Base-by-base conservation (phyloP, 2,797 vertebrate species). In the Betta splendens region DNA sequence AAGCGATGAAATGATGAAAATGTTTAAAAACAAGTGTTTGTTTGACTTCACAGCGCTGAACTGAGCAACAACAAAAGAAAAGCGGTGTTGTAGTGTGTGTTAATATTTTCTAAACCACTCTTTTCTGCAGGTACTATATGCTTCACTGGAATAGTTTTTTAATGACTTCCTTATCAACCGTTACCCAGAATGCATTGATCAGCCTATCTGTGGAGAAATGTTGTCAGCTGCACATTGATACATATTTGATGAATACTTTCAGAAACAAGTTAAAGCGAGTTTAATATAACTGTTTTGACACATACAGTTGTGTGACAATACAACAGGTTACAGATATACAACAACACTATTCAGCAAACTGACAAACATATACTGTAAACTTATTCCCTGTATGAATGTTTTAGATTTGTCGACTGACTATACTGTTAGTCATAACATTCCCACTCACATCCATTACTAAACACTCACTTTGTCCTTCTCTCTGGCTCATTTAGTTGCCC, bases 401-500 rank as follows among this genome's bases (percentile, higher is more conserved):
- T 46, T 32, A 43, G 5, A 46, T 25, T 42, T 56, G 31, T 13
- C 37, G 9, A 51, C 12, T 11, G 1, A 29, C 20, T 32, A n/a
- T n/a, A n/a, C n/a, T n/a, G 29, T 45, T 38, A 59, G 37, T 23
- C 0, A 40, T 8, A 33, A 31, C 38, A 48, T 37, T 2, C 0
- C 2, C 25, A 50, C 16, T 35, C 3, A 16, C 11, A 23, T 33
- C 29, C 32, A 46, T 21, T 25, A 49, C 40, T 23, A 12, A 22
- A 20, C 15, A 16, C 29, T 39, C n/a, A 12, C 28, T 32, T 47
- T 9, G 21, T 50, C 28, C 29, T 35, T 36, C 35, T 33, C 4
- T 26, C 16, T 44, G 17, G 18, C n/a, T 6, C 0, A 1, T 48
- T 60, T 21, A 57, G 63, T 22, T 51, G 38, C 28, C 16, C 42